Percentiles rank a stretch among this genome's conserved stretches.
Evolutionary conservation across 2,888 invertebrate genomes (phyloP).

Genomic region (Lasioglossum figueresi): DNA sequence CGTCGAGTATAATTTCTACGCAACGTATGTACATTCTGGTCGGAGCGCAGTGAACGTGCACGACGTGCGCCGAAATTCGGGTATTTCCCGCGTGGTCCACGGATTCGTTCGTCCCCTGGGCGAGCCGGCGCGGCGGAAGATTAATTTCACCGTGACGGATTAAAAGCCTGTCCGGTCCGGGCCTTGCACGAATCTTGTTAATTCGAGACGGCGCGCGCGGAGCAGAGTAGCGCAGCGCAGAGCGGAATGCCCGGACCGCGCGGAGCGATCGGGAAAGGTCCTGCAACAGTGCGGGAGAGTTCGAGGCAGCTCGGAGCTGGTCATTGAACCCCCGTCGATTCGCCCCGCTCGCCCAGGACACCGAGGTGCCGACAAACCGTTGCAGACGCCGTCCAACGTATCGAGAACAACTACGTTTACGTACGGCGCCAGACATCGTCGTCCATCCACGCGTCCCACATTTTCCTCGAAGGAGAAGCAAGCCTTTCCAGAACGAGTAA

Average conservation of each 20-base stretch:
- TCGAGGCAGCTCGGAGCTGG: constrained; percentile 3
- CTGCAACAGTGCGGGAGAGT: not conserved
- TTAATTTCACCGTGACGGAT: constrained; percentile 16
- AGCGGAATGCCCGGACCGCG: not conserved
- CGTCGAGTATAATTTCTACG: not conserved
- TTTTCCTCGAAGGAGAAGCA: not conserved
- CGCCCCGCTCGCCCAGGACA: not conserved
- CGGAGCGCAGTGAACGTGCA: not conserved
- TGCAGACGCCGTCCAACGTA: not conserved
- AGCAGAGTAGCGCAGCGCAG: not conserved
- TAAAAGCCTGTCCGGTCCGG: not conserved
- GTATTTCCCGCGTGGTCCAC: constrained; percentile 1
- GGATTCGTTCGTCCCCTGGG: constrained; percentile 1
- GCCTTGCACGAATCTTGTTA: constrained; percentile 5
- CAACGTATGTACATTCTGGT: not conserved
- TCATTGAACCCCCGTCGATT: constrained; percentile 2
- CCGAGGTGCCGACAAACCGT: not conserved
- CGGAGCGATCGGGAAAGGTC: not conserved
- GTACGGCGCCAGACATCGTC: not conserved
- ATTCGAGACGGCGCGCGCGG: constrained; percentile 1
- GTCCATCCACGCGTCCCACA: not conserved
- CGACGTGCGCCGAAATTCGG: not conserved
- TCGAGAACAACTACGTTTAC: not conserved
- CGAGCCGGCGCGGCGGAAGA: not conserved
- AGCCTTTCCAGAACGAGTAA: not conserved